Percentiles rank a stretch among this genome's conserved stretches.
Evolutionary conservation across 2,888 invertebrate species (phyloP).

Genomic region (Meloe dianella): DNA sequence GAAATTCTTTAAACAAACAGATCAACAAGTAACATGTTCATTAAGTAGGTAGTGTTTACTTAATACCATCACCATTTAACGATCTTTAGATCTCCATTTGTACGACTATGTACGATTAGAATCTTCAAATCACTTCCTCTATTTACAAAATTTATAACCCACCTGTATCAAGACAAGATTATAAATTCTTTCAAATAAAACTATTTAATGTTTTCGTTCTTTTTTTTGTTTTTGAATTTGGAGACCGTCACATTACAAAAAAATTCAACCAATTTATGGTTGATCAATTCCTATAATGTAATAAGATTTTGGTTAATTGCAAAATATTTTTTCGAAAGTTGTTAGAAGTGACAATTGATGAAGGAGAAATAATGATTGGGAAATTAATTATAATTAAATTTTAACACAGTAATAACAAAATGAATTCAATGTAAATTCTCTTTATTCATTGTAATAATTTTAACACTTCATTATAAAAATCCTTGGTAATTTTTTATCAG

Average conservation of each 20-base stretch:
- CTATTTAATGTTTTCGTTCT: no score
- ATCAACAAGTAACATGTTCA: neutral
- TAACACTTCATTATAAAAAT: no score
- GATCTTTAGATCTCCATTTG: neutral
- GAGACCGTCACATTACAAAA: slow-evolving; percentile 11
- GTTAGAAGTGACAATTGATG: slow-evolving; percentile 17
- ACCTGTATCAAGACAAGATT: neutral
- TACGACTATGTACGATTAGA: neutral
- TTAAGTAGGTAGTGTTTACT: slow-evolving; percentile 13
- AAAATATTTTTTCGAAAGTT: slow-evolving; percentile 29
- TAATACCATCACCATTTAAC: slow-evolving; percentile 8
- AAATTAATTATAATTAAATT: slow-evolving; percentile 22
- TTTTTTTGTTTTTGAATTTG: neutral
- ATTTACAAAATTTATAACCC: neutral
- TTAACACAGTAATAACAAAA: slow-evolving; percentile 11
- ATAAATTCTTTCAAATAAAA: neutral
- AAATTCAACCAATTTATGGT: slow-evolving; percentile 22
- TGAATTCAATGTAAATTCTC: neutral
- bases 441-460: no score
- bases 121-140: neutral
- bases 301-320: slow-evolving; percentile 19
- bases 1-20: slow-evolving; percentile 7
- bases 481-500: neutral
- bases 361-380: slow-evolving; percentile 5
- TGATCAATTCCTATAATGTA: slow-evolving; percentile 19